phyloP scores from a whole-genome alignment of 2,888 invertebrate genomes.

The Brachypterus glaber region DNA sequence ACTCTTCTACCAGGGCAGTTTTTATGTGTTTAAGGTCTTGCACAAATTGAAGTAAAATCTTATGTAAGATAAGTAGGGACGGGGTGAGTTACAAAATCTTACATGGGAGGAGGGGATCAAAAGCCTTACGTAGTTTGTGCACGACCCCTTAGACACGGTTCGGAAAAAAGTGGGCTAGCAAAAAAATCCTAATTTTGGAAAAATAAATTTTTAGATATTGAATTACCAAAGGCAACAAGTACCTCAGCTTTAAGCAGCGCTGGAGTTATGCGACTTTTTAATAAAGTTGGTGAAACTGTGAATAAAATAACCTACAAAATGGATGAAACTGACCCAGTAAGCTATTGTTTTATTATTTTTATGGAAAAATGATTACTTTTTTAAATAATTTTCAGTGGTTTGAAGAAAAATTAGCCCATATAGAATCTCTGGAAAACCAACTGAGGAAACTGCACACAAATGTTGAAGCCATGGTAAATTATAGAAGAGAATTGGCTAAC shows the following conservation, averaged over 20 bases:
- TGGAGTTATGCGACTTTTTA: conserved; percentile 88
- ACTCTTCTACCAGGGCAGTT: too few relatives aligned
- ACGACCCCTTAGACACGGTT: too few relatives aligned
- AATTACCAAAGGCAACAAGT: conserved; percentile 88
- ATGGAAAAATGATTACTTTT: conserved; percentile 3
- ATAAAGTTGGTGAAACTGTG: conserved; percentile 93
- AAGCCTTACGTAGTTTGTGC: too few relatives aligned
- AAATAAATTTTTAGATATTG: conserved; percentile 51
- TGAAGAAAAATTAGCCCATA: conserved; percentile 86
- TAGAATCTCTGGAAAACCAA: conserved; percentile 84
- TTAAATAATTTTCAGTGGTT: conserved; percentile 73
- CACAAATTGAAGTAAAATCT: too few relatives aligned
- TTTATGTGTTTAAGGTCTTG: too few relatives aligned
- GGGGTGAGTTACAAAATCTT: too few relatives aligned
- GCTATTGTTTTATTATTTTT: conserved; percentile 26
- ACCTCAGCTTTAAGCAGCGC: conserved; percentile 94
- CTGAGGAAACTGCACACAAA: conserved; percentile 77
- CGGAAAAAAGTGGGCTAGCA: too few relatives aligned
- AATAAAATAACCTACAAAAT: conserved; percentile 98
- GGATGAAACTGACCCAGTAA: conserved; percentile 96
- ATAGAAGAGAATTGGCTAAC: conserved; percentile 73
- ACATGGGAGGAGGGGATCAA: too few relatives aligned
- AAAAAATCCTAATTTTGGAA: too few relatives aligned
- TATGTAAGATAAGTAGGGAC: too few relatives aligned
- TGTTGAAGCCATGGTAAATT: conserved; percentile 77